phyloP scores from a whole-genome alignment of 2,797 vertebrate genomes.

The Anas flavirostris region DNA sequence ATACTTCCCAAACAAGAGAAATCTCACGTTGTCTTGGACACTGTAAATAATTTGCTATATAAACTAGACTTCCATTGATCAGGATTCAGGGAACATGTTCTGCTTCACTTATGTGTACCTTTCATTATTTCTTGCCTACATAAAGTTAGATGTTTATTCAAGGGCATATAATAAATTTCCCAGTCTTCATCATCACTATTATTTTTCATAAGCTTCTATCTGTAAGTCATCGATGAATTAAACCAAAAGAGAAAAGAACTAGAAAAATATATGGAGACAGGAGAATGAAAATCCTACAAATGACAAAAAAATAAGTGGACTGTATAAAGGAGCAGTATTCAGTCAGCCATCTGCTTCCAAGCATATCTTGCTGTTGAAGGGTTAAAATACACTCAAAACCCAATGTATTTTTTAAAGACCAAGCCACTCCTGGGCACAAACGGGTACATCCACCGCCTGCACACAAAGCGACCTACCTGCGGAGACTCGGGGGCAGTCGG shows the following conservation, averaged over 20 bases:
- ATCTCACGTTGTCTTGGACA: not conserved
- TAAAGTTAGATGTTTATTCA: not conserved
- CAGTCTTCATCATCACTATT: not conserved
- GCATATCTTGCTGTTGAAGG: not conserved
- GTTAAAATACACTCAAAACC: not conserved
- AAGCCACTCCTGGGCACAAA: not conserved
- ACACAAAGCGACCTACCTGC: conserved; percentile 85
- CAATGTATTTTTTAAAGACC: not conserved
- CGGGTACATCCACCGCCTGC: not conserved
- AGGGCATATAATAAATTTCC: not conserved
- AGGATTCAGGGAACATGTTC: not conserved
- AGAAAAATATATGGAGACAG: not conserved
- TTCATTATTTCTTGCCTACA: not conserved
- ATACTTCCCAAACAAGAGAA: conserved; percentile 2
- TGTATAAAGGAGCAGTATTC: not conserved
- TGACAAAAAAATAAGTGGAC: not conserved
- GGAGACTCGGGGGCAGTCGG: conserved; percentile 94
- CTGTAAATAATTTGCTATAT: not conserved
- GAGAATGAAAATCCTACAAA: not conserved
- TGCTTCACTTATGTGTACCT: not conserved
- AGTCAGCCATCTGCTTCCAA: not conserved
- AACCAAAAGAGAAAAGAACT: not conserved
- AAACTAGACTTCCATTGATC: not conserved
- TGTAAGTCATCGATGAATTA: not conserved
- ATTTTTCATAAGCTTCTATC: not conserved